These are phyloP conservation scores for Notospermus geniculatus DNA, from an alignment of 1,140 invertebrate genomes.

Conservation along the genomic window DNA sequence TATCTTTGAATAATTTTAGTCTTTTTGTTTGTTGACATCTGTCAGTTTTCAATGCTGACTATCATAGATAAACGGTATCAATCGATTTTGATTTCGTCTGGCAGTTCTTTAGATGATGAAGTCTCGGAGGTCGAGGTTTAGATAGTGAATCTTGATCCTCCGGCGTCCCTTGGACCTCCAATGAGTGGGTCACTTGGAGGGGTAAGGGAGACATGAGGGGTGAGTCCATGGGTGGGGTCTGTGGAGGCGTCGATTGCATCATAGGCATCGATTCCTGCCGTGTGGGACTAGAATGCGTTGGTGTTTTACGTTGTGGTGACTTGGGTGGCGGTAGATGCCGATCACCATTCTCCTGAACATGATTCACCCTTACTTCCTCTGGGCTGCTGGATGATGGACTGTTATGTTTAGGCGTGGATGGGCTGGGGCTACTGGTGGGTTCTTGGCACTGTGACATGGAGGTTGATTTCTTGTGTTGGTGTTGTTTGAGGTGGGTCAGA, in stretches of 20 bases:
- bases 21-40: too few species aligned
- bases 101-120: not conserved
- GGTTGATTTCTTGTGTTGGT: not conserved
- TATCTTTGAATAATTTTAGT: too few species aligned
- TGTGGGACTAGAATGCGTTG: not conserved
- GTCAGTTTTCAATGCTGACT: too few species aligned
- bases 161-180: not conserved
- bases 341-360: not conserved
- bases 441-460: not conserved
- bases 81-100: conserved; percentile 5
- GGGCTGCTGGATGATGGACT: not conserved
- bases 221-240: not conserved
- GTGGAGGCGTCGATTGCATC: not conserved
- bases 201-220: not conserved
- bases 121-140: not conserved
- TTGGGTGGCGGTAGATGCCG: not conserved
- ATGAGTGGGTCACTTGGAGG: not conserved
- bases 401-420: not conserved
- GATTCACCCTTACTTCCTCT: not conserved
- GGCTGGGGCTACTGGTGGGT: not conserved
- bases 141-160: not conserved
- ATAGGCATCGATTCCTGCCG: not conserved
- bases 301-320: not conserved
- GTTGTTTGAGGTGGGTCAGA: not conserved
- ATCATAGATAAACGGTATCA: conserved; percentile 1